These are phyloP conservation scores for Pogonocichla stellata DNA, from an alignment of 2,113 vertebrate species.

Conservation along the genomic window DNA sequence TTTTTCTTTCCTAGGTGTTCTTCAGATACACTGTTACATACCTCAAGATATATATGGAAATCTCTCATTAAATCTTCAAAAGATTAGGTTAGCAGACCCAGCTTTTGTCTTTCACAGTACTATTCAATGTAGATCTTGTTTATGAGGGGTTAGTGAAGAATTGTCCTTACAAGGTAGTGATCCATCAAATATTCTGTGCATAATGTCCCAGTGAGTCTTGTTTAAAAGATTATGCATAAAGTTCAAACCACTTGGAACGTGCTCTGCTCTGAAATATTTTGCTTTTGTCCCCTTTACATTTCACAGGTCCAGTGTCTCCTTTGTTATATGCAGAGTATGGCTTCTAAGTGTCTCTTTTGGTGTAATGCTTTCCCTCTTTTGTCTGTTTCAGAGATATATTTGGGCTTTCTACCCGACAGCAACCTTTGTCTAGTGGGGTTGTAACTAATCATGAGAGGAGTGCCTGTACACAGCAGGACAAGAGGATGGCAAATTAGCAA, in stretches of 20 bases:
- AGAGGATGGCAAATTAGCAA: not conserved
- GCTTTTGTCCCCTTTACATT: not conserved
- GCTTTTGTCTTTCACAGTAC: not conserved
- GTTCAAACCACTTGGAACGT: not conserved
- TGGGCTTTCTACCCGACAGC: not conserved
- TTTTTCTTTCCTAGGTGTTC: not conserved
- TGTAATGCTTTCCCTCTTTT: not conserved
- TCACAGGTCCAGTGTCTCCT: not conserved
- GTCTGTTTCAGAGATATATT: not conserved
- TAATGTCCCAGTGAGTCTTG: not conserved
- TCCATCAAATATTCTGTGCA: not conserved
- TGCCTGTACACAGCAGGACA: not conserved
- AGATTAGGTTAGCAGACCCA: not conserved
- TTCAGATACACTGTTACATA: not conserved
- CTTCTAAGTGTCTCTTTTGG: not conserved
- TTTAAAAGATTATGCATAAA: not conserved
- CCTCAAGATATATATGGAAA: not conserved
- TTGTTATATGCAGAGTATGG: not conserved
- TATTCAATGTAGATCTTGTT: not conserved
- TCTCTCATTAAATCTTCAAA: slow-evolving; percentile 11
- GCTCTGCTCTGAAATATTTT: not conserved
- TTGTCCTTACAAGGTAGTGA: not conserved
- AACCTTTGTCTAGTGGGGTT: not conserved
- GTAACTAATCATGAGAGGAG: not conserved
- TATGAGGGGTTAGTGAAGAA: not conserved